Percentiles rank a stretch among this genome's conserved stretches.
Evolutionary conservation across 2,113 vertebrate genomes (phyloP).

Genomic region (Sisor rabdophorus): DNA sequence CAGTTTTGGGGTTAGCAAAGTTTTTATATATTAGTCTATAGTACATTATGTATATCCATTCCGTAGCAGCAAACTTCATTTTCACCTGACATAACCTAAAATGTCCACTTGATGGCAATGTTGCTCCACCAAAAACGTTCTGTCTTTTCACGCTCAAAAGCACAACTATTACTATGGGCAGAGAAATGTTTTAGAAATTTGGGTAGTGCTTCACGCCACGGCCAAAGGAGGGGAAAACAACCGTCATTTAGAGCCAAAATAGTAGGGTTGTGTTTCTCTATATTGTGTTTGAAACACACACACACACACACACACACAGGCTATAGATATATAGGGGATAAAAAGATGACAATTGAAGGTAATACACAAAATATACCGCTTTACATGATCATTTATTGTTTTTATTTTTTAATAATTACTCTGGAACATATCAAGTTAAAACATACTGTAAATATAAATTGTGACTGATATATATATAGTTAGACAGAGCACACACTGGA

Average conservation of each 20-base stretch:
- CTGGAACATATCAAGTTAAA: too few relatives aligned
- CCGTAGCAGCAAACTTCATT: constrained; percentile 10
- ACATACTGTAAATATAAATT: too few relatives aligned
- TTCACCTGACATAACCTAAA: not conserved
- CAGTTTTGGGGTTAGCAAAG: constrained; percentile 51
- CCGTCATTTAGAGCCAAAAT: not conserved
- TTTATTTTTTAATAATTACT: too few relatives aligned
- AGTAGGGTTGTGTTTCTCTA: not conserved
- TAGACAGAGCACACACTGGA: too few relatives aligned
- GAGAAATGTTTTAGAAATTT: constrained; percentile 40
- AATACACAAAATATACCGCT: too few relatives aligned
- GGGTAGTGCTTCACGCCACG: not conserved
- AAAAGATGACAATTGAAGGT: too few relatives aligned
- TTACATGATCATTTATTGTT: too few relatives aligned
- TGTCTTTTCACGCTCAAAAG: not conserved
- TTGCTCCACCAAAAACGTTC: constrained; percentile 73
- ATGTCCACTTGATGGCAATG: constrained; percentile 77
- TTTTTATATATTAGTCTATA: constrained; percentile 52
- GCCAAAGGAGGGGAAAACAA: not conserved
- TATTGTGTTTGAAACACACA: too few relatives aligned
- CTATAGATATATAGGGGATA: too few relatives aligned
- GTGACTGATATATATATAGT: too few relatives aligned
- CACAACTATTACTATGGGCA: constrained; percentile 24
- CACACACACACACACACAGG: too few relatives aligned
- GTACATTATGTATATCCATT: constrained; percentile 48